These are phyloP conservation scores for Turritopsis rubra DNA, from an alignment of 30 jellyfish, hydroid and myxozoan genomes.

Conservation along the genomic window DNA sequence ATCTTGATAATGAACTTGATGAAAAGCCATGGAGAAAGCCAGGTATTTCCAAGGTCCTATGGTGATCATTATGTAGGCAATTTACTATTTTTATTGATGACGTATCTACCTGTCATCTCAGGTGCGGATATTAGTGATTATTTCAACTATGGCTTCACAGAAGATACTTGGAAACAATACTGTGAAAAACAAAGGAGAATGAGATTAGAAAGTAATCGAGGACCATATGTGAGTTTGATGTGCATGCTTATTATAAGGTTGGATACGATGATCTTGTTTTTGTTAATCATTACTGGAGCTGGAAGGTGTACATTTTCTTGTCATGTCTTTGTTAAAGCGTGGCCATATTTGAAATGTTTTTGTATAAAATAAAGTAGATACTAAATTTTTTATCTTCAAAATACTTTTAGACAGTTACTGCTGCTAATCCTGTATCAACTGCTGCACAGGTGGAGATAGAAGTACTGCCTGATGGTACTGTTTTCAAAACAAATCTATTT, in stretches of 20 bases:
- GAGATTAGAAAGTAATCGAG: conserved; percentile 60
- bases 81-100: too few species aligned
- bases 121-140: conserved; percentile 99
- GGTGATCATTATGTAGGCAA: background rate
- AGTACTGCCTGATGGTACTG: conserved; percentile 56
- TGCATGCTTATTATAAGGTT: background rate
- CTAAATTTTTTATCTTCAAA: too few species aligned
- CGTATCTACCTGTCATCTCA: background rate
- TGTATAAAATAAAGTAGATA: too few species aligned
- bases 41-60: conserved; percentile 35
- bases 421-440: conserved; percentile 22
- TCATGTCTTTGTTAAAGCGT: too few species aligned
- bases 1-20: conserved; percentile 90
- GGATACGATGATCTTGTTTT: background rate
- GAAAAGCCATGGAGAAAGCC: conserved; percentile 99
- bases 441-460: conserved; percentile 49
- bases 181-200: conserved; percentile 95
- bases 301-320: too few species aligned
- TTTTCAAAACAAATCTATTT: background rate
- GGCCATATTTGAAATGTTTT: background rate
- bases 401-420: conserved; percentile 27
- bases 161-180: conserved; percentile 98
- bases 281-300: background rate
- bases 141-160: conserved; percentile 96
- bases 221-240: conserved; percentile 21